phyloP scores from a whole-genome alignment of 2,888 invertebrate species.

The Eilema caniola region DNA sequence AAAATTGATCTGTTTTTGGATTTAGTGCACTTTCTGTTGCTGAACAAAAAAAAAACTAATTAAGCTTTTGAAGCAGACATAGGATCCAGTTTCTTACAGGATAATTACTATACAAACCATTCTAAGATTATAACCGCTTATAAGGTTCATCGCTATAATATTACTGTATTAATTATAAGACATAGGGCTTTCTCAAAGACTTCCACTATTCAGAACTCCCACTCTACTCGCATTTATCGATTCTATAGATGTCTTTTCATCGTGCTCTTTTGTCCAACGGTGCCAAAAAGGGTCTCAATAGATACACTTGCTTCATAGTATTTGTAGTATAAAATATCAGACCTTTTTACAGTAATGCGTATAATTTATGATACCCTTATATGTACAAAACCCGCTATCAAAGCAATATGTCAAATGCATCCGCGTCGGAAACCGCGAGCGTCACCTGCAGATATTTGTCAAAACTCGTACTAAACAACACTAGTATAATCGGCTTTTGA shows the following conservation, averaged over 20 bases:
- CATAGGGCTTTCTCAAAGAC: no score
- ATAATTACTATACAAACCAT: neutral
- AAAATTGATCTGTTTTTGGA: constrained; percentile 10
- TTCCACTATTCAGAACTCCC: neutral
- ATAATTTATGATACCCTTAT: constrained; percentile 76
- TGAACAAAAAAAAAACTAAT: no score
- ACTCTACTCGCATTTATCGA: neutral
- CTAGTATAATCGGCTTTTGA: constrained; percentile 43
- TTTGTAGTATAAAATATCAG: constrained; percentile 35
- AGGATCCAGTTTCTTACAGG: neutral
- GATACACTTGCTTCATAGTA: constrained; percentile 30
- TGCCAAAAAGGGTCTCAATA: neutral
- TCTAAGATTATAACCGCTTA: neutral
- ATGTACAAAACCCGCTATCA: constrained; percentile 74
- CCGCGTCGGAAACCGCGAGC: constrained; percentile 75
- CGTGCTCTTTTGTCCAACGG: neutral
- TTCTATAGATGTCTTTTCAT: neutral
- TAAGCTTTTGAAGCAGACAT: neutral
- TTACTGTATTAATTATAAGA: neutral
- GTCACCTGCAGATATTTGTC: constrained; percentile 86
- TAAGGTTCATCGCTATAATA: no score
- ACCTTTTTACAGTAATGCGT: constrained; percentile 57
- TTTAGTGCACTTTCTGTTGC: no score
- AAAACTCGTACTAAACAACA: constrained; percentile 74
- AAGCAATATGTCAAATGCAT: constrained; percentile 83